phyloP scores from a whole-genome alignment of 2,113 vertebrate genomes.

The Phylloscopus trochiloides region DNA sequence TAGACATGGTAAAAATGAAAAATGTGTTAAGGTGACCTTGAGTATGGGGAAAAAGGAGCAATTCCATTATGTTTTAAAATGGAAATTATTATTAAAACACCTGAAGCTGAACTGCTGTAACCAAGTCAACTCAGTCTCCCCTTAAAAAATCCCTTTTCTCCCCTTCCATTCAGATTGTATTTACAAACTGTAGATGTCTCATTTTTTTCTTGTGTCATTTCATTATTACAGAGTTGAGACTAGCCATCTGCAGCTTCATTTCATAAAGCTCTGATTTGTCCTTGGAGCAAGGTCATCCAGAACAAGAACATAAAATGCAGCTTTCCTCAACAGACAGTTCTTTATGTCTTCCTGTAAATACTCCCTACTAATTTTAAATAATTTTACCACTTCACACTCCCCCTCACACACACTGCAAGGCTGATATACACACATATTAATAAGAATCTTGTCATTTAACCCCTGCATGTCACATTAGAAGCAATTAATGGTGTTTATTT shows the following conservation, averaged over 20 bases:
- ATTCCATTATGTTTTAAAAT: constrained; percentile 27
- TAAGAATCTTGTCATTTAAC: constrained; percentile 43
- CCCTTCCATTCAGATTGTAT: constrained; percentile 43
- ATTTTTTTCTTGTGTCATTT: constrained; percentile 60
- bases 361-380: constrained; percentile 59
- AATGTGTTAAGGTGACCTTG: constrained; percentile 17
- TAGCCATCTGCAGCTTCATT: constrained; percentile 73
- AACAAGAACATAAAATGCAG: constrained; percentile 67
- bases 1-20: constrained; percentile 8
- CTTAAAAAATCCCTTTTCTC: constrained; percentile 43
- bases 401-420: neutral
- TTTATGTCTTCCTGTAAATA: constrained; percentile 70
- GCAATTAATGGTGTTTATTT: constrained; percentile 65
- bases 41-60: neutral
- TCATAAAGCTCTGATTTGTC: constrained; percentile 72
- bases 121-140: constrained; percentile 37
- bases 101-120: constrained; percentile 11
- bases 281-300: constrained; percentile 72
- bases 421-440: constrained; percentile 31
- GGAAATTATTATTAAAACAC: constrained; percentile 46
- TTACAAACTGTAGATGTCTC: constrained; percentile 59
- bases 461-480: constrained; percentile 33
- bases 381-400: constrained; percentile 47
- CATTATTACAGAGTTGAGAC: constrained; percentile 71
- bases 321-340: constrained; percentile 66